Evolutionary conservation across 2,888 invertebrate genomes (phyloP).

Genomic region (Anarsia innoxiella): DNA sequence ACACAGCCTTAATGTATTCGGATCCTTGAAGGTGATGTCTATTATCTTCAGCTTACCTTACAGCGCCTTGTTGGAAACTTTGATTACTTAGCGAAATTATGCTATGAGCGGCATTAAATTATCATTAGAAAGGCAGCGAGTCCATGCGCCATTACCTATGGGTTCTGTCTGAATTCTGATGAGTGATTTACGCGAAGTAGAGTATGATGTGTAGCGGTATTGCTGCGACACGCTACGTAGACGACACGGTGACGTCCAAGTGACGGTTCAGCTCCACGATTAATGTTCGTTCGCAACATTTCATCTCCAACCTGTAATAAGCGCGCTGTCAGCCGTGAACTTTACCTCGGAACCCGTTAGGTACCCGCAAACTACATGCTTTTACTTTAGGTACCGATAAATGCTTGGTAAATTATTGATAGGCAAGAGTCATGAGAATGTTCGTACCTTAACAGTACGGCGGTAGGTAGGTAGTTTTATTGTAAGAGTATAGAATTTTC

Average conservation of each 20-base stretch:
- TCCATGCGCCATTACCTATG: conserved; percentile 49
- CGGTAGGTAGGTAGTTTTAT: no score
- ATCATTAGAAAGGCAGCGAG: conserved; percentile 57
- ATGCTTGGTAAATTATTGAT: no score
- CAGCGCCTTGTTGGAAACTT: conserved; percentile 50
- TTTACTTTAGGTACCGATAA: conserved; percentile 10
- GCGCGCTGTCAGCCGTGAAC: conserved; percentile 45
- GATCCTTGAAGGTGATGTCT: conserved; percentile 48
- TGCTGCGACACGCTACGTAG: conserved; percentile 13
- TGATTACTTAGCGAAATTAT: conserved; percentile 60
- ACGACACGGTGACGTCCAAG: no score
- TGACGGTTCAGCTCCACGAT: conserved; percentile 29
- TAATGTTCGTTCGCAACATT: no score
- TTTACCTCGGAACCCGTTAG: conserved; percentile 31
- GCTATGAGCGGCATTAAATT: conserved; percentile 59
- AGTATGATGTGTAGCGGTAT: conserved; percentile 47
- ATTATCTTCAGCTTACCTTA: conserved; percentile 47
- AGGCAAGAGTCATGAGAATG: no score
- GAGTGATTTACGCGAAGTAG: conserved; percentile 59
- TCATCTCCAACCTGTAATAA: conserved; percentile 48
- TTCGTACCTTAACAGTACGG: no score
- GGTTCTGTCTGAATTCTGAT: conserved; percentile 48
- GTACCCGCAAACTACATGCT: conserved; percentile 40
- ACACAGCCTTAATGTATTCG: conserved; percentile 49
- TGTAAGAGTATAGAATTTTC: no score